phyloP scores from a whole-genome alignment of 2,113 vertebrate species.

The Uria aalge region DNA sequence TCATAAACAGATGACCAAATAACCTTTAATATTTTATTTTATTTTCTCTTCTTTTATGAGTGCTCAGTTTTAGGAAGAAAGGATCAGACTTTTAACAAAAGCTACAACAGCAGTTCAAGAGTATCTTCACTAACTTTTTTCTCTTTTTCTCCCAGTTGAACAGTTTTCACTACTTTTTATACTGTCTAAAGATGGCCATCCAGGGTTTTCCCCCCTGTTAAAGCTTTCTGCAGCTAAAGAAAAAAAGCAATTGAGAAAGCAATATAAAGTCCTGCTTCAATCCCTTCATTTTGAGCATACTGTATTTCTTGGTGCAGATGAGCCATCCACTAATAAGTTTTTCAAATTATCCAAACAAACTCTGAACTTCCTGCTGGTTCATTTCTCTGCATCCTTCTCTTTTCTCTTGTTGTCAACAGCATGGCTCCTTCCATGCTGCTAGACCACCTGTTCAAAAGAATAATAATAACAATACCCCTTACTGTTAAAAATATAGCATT shows the following conservation, averaged over 20 bases:
- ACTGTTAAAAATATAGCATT: slow-evolving; percentile 65
- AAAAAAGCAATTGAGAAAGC: not conserved
- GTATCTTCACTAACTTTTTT: not conserved
- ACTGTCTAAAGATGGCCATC: not conserved
- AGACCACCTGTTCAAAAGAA: slow-evolving; percentile 69
- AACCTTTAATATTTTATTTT: not conserved
- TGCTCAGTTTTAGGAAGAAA: not conserved
- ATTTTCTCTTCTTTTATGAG: not conserved
- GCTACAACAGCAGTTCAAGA: not conserved
- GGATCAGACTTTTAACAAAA: not conserved
- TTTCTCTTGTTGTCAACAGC: slow-evolving; percentile 20
- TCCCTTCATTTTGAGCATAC: not conserved
- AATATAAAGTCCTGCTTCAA: not conserved
- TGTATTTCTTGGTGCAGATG: slow-evolving; percentile 39
- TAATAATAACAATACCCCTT: slow-evolving; percentile 63
- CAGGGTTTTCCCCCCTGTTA: not conserved
- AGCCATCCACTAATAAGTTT: slow-evolving; percentile 47
- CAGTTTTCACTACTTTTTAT: not conserved
- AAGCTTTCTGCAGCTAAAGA: not conserved
- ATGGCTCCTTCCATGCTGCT: slow-evolving; percentile 61
- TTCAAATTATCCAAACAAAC: slow-evolving; percentile 56
- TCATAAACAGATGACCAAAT: not conserved
- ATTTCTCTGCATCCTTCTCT: slow-evolving; percentile 30
- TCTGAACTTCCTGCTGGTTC: slow-evolving; percentile 55
- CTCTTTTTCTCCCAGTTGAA: not conserved